A percentile compares a stretch with the other conserved stretches of the same genome.
phyloP scores from a whole-genome alignment of 2,888 invertebrate genomes.

The Cryptocephalus moraei region DNA sequence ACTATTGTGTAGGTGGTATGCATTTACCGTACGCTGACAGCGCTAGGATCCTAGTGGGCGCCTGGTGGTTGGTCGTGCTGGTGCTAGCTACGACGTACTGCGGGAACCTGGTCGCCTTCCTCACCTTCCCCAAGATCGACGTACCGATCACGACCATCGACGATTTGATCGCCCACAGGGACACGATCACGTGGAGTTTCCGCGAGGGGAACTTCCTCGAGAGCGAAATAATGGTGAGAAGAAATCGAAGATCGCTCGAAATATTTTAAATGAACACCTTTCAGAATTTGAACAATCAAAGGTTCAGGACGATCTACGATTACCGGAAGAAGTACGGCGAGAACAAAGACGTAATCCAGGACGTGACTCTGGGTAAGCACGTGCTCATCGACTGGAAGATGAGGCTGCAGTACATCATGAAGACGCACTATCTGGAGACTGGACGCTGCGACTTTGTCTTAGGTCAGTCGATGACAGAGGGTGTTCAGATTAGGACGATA shows the following conservation, averaged over 20 bases:
- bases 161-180: slow-evolving; percentile 49
- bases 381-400: slow-evolving; percentile 76
- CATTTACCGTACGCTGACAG: slow-evolving; percentile 78
- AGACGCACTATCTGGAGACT: slow-evolving; percentile 52
- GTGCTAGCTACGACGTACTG: slow-evolving; percentile 86
- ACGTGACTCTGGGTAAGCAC: slow-evolving; percentile 57
- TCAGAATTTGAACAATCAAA: slow-evolving; percentile 49
- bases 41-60: slow-evolving; percentile 73
- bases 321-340: slow-evolving; percentile 44
- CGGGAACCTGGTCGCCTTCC: slow-evolving; percentile 84
- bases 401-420: slow-evolving; percentile 62
- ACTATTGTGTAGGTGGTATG: slow-evolving; percentile 59
- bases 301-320: slow-evolving; percentile 47
- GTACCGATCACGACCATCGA: slow-evolving; percentile 57
- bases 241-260: too few species aligned
- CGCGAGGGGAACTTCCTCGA: slow-evolving; percentile 67
- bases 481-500: too few species aligned
- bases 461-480: slow-evolving; percentile 37
- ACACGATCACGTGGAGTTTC: slow-evolving; percentile 64
- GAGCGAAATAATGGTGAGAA: slow-evolving; percentile 45
- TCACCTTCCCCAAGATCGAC: slow-evolving; percentile 81
- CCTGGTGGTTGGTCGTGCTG: slow-evolving; percentile 88
- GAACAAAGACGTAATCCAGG: slow-evolving; percentile 36
- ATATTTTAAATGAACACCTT: slow-evolving; percentile 11
- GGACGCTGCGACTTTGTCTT: slow-evolving; percentile 67